Conservation (phyloP, 1,140 invertebrate genomes). For the Andrena cerasifolii region DNA sequence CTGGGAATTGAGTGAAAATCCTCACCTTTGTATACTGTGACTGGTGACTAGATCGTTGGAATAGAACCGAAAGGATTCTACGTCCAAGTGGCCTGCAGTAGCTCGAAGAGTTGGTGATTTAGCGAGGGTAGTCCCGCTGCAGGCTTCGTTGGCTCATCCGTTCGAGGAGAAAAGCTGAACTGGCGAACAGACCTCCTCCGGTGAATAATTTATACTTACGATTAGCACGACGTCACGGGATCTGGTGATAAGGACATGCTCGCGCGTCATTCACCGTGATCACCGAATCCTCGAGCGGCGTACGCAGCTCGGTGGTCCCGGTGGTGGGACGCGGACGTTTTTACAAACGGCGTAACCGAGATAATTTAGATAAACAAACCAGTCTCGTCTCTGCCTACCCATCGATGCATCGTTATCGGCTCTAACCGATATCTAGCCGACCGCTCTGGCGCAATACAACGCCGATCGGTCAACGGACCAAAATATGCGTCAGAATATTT, state of each 20-base stretch:
- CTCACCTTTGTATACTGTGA: slow-evolving; percentile 62
- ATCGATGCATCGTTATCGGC: slow-evolving; percentile 23
- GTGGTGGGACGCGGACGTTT: slow-evolving; percentile 5
- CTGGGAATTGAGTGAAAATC: background rate
- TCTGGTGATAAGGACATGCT: slow-evolving; percentile 44
- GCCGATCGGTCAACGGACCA: background rate
- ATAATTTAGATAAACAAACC: slow-evolving; percentile 31
- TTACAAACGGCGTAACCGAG: background rate
- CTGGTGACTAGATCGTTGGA: slow-evolving; percentile 56
- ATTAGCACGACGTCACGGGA: slow-evolving; percentile 58
- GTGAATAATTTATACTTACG: slow-evolving; percentile 70
- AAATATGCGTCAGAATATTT: too few relatives aligned
- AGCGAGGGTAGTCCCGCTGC: background rate
- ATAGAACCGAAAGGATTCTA: slow-evolving; percentile 62
- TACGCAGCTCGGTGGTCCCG: too few relatives aligned
- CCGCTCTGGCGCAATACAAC: background rate
- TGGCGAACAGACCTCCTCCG: slow-evolving; percentile 31
- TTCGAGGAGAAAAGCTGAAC: slow-evolving; percentile 42
- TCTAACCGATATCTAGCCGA: background rate
- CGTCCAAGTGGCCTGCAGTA: background rate
- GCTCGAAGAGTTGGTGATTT: background rate
- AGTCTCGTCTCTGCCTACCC: background rate
- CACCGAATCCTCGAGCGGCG: slow-evolving; percentile 15
- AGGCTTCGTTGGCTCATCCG: slow-evolving; percentile 33
- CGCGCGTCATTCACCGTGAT: slow-evolving; percentile 58